Evolutionary conservation across 1,140 invertebrate genomes (phyloP), one percentile per base, ranked within the genome.

Genomic region (Musca domestica): DNA sequence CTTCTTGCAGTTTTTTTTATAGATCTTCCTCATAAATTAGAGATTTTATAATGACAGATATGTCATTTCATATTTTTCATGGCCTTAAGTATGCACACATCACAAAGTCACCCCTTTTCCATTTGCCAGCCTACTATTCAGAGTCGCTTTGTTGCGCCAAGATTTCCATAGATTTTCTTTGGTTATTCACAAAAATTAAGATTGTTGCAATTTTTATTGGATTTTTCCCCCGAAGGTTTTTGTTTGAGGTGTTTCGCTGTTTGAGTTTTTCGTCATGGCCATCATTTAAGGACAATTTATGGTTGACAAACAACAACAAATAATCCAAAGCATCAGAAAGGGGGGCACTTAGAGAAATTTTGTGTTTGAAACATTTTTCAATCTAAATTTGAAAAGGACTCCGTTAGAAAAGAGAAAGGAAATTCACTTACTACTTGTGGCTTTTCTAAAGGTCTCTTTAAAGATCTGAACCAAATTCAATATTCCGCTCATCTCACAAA

Each of bases 1-100:
- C 6, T 19, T 22, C 48, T 51, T 51, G 17, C n/a, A 51, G 56
- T 9, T 23, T 20, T 41, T 61, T 61, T 61, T 61, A 61, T 61
- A 61, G 56, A 61, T 61, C 56, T 19, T 61, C 27, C 34, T 61
- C 56, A 61, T 61, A 61, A 61, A 61, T 61, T 61, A 9, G 30
- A 19, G 56, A 61, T 61, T 61, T 61, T 61, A 61, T 61, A 61
- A 61, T 61, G 56, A 61, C 56, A 61, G 17, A 34, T 34, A 41
- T 61, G 27, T 41, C 20, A 12, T 15, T 15, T 15, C 54, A 58
- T 30, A 25, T 56, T 10, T 56, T 56, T 17, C n/a, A n/a, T n/a
- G n/a, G 5, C 17, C 12, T 56, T 6, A 27, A 58, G n/a, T 41
- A 41, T 41, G 34, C 34, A 41, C 34, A 34, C 25, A 54, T n/a